Evolutionary conservation across 1,140 invertebrate species (phyloP), one percentile per base, ranked within the genome.

Genomic region (Hyposmocoma kahamanoa): DNA sequence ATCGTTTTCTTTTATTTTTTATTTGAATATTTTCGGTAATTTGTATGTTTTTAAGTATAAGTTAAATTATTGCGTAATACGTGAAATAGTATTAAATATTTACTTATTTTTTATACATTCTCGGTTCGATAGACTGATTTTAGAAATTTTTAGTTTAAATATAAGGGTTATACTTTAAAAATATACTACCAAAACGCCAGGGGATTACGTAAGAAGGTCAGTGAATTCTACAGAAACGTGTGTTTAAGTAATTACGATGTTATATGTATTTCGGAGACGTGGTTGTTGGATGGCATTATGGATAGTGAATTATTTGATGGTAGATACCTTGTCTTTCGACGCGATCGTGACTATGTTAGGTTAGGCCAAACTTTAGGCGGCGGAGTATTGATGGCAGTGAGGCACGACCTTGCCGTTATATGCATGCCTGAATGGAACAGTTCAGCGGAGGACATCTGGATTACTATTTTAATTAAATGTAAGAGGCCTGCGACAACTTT

Each of bases 201-300:
- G 30, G 30, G 30, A 34, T 13, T 34, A 3, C n/a, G 30, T 3
- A 34, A 9, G 15, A 34, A 34, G 30, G n/a, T 13, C 3, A 13
- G 15, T 34, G n/a, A n/a, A 6, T 34, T 34, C 15, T 9, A 9
- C 3, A 5, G 30, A 34, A 34, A 34, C n/a, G 3, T 34, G n/a
- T 13, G 30, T n/a, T 3, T 34, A n/a, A 6, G 30, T 36, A 42
- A 50, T 10, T 55, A 41, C 46, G 53, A 50, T 34, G 15, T 55
- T 8, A 50, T 55, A 19, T 26, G 15, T 10, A 8, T 55, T 6
- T 15, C 41, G n/a, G 53, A 55, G 21, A 55, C 47, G 1, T 55
- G 53, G 53, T 26, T 55, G 8, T 13, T 50, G n/a, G 34, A 55
- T 1, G 36, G 41, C 4, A 32, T 55, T 13, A 4, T 24, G 13